Conservation (phyloP, 2,113 vertebrate genomes). For the Phasianus colchicus region DNA sequence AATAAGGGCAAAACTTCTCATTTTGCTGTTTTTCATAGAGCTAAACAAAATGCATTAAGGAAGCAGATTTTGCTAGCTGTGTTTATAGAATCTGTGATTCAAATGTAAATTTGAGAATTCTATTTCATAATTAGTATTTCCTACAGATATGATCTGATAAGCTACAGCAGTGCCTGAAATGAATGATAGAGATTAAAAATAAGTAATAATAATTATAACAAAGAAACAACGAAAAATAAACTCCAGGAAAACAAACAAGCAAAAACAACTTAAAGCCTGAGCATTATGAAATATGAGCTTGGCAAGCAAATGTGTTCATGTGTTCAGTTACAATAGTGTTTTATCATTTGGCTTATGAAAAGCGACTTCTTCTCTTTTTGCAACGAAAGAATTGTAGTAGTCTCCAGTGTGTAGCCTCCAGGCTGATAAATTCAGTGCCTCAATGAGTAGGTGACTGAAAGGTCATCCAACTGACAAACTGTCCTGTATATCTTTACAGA, state of each 20-base stretch:
- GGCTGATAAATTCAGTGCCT: slow-evolving; percentile 5
- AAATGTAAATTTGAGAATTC: neutral
- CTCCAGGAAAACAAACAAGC: neutral
- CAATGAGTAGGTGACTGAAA: neutral
- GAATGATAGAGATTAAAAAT: neutral
- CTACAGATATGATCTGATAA: neutral
- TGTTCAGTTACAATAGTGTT: neutral
- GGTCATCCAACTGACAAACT: slow-evolving; percentile 1
- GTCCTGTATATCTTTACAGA: neutral
- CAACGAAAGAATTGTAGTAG: neutral
- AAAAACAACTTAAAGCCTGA: neutral
- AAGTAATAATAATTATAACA: neutral
- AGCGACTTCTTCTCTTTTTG: neutral
- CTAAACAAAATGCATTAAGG: neutral
- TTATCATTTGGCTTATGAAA: neutral
- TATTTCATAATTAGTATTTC: neutral
- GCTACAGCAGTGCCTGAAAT: neutral
- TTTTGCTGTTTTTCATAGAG: neutral
- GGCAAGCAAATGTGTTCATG: neutral
- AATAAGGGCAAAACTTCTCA: neutral
- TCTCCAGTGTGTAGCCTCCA: neutral
- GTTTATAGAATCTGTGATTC: accelerated
- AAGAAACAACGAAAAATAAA: neutral
- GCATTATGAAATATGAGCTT: neutral
- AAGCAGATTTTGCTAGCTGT: neutral